A percentile compares a stretch with the other conserved stretches of the same genome.
Conservation (phyloP, 2,797 vertebrate species). For the Chelidonichthys spinosus region DNA sequence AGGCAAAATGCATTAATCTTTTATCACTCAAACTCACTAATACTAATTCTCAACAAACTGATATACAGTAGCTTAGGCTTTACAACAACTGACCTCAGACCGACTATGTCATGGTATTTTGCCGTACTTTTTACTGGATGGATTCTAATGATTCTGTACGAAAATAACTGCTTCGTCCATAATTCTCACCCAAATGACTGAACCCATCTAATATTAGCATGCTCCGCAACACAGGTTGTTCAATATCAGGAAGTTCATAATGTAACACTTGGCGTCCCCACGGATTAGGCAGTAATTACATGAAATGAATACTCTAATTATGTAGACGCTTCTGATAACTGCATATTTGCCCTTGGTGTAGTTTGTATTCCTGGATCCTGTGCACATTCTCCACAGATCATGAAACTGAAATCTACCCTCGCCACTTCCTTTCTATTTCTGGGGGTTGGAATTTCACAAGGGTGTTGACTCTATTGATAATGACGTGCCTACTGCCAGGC, state of each 20-base stretch:
- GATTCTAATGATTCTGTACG: background rate
- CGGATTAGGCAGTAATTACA: constrained; percentile 83
- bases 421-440: constrained; percentile 80
- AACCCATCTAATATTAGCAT: constrained; percentile 64
- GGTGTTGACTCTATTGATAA: constrained; percentile 81
- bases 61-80: too few relatives aligned
- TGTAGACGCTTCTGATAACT: constrained; percentile 82
- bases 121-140: background rate
- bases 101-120: too few relatives aligned
- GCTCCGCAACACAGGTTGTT: constrained; percentile 73
- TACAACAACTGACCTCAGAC: too few relatives aligned
- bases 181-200: constrained; percentile 49
- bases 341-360: constrained; percentile 82
- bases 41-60: too few relatives aligned
- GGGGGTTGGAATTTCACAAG: constrained; percentile 65
- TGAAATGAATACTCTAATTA: constrained; percentile 88
- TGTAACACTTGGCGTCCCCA: constrained; percentile 79
- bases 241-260: constrained; percentile 84
- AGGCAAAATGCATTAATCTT: too few relatives aligned
- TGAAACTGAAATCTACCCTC: constrained; percentile 81
- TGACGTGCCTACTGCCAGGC: constrained; percentile 73
- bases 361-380: constrained; percentile 82
- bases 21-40: too few relatives aligned
- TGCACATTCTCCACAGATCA: constrained; percentile 81
- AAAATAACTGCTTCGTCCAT: background rate